Base-by-base conservation (phyloP, 2,113 vertebrate genomes). In the Eulacestoma nigropectus region DNA sequence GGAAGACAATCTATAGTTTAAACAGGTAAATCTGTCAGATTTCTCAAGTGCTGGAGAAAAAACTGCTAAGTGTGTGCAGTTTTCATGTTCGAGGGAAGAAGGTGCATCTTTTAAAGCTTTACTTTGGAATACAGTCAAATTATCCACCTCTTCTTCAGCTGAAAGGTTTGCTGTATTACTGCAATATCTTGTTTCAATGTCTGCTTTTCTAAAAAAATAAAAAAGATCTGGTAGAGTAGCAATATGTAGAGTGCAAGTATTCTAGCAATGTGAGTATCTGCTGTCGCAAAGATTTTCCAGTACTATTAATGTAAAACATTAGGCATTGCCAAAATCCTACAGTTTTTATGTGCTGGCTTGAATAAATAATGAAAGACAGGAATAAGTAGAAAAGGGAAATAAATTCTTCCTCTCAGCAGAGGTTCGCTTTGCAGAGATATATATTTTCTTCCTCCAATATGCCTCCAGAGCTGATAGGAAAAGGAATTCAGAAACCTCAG, bases 321-420 rank as follows among this genome's bases (percentile, higher is more conserved):
- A 94, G 46, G n/a, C 49, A 89, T 60, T 84, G 92, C 92, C 85
- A 75, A 96, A 93, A 78, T 86, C 60, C 85, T 86, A 86, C 65
- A 27, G 55, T 82, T 93, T 92, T 83, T 25, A 37, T 62, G 79
- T 1, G 0, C 77, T 39, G 27, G 25, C 44, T 94, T 87, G 57
- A 91, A 91, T 93, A 95, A 95, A 94, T 93, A 93, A 94, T 89
- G 60, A 57, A 93, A 90, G 80, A 84, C 39, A 57, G 39, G 81
- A 91, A 53, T 87, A 73, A 82, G 63, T 44, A 94, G 87, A 73
- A 83, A 77, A 74, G 68, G 83, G 52, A 90, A 86, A 91, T 90
- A 94, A 95, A 92, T 92, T 83, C 82, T 84, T 94, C 56, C 64
- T 70, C 93, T 88, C 67, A n/a, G 63, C 87, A 94, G 89, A 87